Evolutionary conservation across 2,888 invertebrate species (phyloP).

Genomic region (Mongoloraphidia duomilia): DNA sequence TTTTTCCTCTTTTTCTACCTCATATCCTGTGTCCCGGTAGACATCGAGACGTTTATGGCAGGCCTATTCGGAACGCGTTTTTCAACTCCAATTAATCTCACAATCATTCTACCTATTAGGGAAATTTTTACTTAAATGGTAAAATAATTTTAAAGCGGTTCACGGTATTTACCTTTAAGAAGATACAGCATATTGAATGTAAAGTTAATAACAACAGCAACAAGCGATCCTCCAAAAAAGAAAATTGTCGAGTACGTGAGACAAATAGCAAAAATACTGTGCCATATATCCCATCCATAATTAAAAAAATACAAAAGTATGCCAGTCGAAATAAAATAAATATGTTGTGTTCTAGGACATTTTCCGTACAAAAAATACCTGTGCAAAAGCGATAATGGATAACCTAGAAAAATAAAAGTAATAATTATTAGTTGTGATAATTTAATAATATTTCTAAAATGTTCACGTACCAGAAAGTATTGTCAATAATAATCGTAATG

Average conservation of each 20-base stretch:
- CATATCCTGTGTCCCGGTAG: not conserved
- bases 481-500: slow-evolving; percentile 25
- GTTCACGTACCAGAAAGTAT: slow-evolving; percentile 25
- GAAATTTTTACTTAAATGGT: not conserved
- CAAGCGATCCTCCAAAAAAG: slow-evolving; percentile 45
- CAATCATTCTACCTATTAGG: not conserved
- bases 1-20: not conserved
- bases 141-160: not conserved
- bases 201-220: slow-evolving; percentile 56
- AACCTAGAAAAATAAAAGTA: slow-evolving; percentile 38
- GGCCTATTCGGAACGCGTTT: too few species aligned
- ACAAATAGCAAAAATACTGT: slow-evolving; percentile 58
- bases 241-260: slow-evolving; percentile 54
- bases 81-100: too few species aligned
- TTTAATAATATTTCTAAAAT: not conserved
- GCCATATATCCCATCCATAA: slow-evolving; percentile 63
- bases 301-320: slow-evolving; percentile 67
- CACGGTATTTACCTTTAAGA: slow-evolving; percentile 38
- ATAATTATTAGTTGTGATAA: not conserved
- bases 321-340: slow-evolving; percentile 60
- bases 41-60: not conserved
- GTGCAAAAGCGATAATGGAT: slow-evolving; percentile 55
- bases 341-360: slow-evolving; percentile 44
- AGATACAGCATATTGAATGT: slow-evolving; percentile 71
- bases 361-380: slow-evolving; percentile 41